Evolutionary conservation across 2,797 vertebrate genomes (phyloP).

Genomic region (Enteromius viviparus): DNA sequence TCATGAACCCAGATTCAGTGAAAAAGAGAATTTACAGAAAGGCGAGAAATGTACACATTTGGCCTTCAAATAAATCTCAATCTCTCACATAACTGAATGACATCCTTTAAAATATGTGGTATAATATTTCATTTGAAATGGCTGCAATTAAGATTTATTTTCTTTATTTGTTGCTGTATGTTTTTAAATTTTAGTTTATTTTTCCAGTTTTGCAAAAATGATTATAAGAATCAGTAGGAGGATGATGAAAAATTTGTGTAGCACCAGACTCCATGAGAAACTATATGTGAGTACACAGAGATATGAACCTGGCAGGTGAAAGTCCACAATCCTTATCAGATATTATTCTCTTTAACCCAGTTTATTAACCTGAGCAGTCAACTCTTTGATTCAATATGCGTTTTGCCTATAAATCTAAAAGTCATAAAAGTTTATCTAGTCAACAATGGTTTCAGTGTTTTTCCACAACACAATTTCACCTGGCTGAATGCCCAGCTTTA

Average conservation of each 20-base stretch:
- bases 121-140: background rate
- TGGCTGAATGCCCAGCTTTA: background rate
- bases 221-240: background rate
- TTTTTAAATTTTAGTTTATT: background rate
- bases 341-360: conserved; percentile 62
- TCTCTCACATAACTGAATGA: background rate
- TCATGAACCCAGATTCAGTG: conserved; percentile 29
- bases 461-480: conserved; percentile 27
- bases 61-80: conserved; percentile 37
- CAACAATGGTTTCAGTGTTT: conserved; percentile 28
- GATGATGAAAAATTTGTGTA: background rate
- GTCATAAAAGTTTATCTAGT: conserved; percentile 20
- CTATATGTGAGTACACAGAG: conserved; percentile 44
- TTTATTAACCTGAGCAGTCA: conserved; percentile 46
- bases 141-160: background rate
- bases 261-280: conserved; percentile 18
- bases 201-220: background rate
- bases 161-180: background rate
- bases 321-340: conserved; percentile 74
- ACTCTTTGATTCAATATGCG: conserved; percentile 7
- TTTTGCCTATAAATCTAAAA: conserved; percentile 7
- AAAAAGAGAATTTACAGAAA: conserved; percentile 12
- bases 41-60: conserved; percentile 4
- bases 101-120: background rate
- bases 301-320: conserved; percentile 70